Evolutionary conservation across 2,113 vertebrate genomes (phyloP), one percentile per base, ranked within the genome.

Genomic region (Oxyura jamaicensis): DNA sequence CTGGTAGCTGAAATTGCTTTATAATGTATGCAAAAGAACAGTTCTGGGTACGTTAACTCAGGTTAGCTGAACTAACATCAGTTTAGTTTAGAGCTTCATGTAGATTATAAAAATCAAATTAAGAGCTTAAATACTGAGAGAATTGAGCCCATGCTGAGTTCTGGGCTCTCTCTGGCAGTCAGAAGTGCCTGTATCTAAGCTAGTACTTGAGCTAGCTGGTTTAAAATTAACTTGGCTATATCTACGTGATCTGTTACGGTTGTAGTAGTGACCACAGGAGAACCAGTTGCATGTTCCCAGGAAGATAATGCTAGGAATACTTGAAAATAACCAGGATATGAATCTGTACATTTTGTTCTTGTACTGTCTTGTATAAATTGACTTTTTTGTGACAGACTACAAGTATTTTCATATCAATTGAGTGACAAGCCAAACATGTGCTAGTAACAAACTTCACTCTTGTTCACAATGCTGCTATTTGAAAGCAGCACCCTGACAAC

Each of bases 181-280:
- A 69, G 74, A 67, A 48, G 56, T 12, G 21, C 3, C 41, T 36
- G 21, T 75, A 39, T 39, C 39, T 39, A 39, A 39, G 39, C 39
- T 39, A 39, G 39, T 39, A 5, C 6, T 41, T 62, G 55, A 73
- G 46, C 56, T 78, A 77, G 41, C 16, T 20, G n/a, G 20, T 78
- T 84, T 22, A 56, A 84, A 77, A 63, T 71, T 21, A 67, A 44
- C 60, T 74, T 69, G 31, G 4, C 25, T 81, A 73, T 83, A 12
- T 33, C 36, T 46, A 4, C 2, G 1, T 0, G 0, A 28, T 44
- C 9, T 68, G 4, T 41, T 67, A 25, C 10, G 69, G 18, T 48
- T 56, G 63, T 59, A 58, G 36, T n/a, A 46, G 41, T 31, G 48
- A 63, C 31, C 46, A 46, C 60, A 41, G 46, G 21, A 94, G 52